Evolutionary conservation across 2,888 invertebrate species (phyloP).

Genomic region (Listrodromus nycthemerus): DNA sequence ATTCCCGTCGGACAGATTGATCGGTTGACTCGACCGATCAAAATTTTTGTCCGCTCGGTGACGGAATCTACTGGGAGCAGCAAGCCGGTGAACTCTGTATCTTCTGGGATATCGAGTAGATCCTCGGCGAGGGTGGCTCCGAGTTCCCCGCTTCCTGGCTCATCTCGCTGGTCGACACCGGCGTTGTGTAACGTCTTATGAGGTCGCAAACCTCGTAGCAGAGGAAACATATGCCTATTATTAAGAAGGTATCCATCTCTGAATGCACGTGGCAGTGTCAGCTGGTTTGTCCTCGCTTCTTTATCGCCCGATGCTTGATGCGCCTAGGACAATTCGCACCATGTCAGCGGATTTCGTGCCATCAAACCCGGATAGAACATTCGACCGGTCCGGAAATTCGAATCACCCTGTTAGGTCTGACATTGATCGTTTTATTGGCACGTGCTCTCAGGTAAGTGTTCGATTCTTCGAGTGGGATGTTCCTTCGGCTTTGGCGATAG

Average conservation of each 20-base stretch:
- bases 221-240: conserved; percentile 89
- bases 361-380: background rate
- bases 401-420: conserved; percentile 9
- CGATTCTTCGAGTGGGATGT: conserved; percentile 1
- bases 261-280: conserved; percentile 45
- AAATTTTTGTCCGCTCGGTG: background rate
- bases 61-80: conserved; percentile 73
- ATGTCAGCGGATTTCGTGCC: background rate
- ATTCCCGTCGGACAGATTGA: background rate
- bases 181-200: conserved; percentile 83
- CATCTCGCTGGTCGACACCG: conserved; percentile 73
- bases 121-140: conserved; percentile 79
- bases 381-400: conserved; percentile 7
- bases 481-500: conserved; percentile 13
- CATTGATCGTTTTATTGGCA: conserved; percentile 3
- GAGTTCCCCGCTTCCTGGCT: conserved; percentile 73
- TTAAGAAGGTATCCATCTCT: conserved; percentile 88
- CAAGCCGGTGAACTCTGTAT: conserved; percentile 73
- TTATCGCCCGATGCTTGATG: conserved; percentile 4
- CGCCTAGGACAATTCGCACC: conserved; percentile 6
- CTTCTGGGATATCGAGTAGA: conserved; percentile 83
- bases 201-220: conserved; percentile 89
- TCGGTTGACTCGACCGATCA: background rate
- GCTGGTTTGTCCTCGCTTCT: background rate
- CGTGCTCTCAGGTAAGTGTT: background rate